These are phyloP conservation scores for Amphipyra berbera DNA, from an alignment of 2,888 invertebrate species.

Conservation along the genomic window DNA sequence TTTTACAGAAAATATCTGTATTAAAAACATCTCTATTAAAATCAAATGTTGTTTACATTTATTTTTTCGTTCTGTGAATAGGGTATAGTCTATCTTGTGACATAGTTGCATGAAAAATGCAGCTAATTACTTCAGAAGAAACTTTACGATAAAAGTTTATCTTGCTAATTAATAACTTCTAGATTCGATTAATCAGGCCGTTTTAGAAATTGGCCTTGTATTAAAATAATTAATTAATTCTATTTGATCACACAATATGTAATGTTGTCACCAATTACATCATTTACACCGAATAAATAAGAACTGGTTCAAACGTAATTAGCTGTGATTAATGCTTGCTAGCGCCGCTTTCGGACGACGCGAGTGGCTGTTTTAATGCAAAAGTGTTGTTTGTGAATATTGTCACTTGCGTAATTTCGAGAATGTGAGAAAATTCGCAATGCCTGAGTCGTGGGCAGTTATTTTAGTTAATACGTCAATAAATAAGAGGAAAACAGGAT, in stretches of 20 bases:
- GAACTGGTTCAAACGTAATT: constrained; percentile 52
- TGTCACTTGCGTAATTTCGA: constrained; percentile 16
- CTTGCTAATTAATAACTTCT: constrained; percentile 3
- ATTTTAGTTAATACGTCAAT: constrained; percentile 2
- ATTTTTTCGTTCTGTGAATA: too few species aligned
- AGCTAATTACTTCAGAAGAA: constrained; percentile 1
- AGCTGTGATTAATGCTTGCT: constrained; percentile 46
- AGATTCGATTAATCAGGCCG: constrained; percentile 17
- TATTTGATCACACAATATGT: constrained; percentile 35
- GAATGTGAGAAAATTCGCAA: constrained; percentile 10
- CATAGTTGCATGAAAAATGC: background rate
- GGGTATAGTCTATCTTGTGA: background rate
- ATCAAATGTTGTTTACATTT: too few species aligned
- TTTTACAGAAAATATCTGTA: too few species aligned
- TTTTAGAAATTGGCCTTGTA: constrained; percentile 48
- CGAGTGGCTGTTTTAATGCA: constrained; percentile 31
- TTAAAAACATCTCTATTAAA: too few species aligned
- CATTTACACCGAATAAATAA: constrained; percentile 37
- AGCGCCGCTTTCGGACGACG: constrained; percentile 21
- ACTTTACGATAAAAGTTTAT: background rate
- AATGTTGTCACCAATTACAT: constrained; percentile 42
- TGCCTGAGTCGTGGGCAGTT: constrained; percentile 7
- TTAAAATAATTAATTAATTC: constrained; percentile 29
- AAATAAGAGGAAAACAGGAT: background rate
- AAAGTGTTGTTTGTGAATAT: constrained; percentile 32